These are phyloP conservation scores for Sinelater perroti DNA, from an alignment of 2,888 invertebrate genomes.

Conservation along the genomic window DNA sequence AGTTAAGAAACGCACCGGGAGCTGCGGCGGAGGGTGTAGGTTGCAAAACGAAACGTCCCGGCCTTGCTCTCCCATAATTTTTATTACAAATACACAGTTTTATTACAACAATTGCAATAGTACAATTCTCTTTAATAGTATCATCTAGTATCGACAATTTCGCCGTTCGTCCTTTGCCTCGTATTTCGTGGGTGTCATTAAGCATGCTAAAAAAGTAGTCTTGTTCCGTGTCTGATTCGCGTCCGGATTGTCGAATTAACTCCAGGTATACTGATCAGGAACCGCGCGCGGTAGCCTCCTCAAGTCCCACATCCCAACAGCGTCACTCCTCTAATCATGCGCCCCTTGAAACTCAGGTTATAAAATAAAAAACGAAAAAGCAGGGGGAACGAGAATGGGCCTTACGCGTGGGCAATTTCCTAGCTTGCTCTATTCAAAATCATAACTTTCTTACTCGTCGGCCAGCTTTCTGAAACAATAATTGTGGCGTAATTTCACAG, in stretches of 20 bases:
- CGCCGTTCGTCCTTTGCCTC: slow-evolving; percentile 32
- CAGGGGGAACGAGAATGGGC: no score
- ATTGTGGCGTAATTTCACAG: no score
- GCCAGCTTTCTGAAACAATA: no score
- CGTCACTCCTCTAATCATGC: slow-evolving; percentile 17
- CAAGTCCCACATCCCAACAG: no score
- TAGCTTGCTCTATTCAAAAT: background rate
- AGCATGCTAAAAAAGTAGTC: slow-evolving; percentile 34
- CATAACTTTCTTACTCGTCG: no score
- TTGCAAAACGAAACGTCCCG: slow-evolving; percentile 3
- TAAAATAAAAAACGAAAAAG: slow-evolving; percentile 18
- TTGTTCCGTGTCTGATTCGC: slow-evolving; percentile 36
- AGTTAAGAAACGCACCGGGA: background rate
- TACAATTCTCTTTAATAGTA: slow-evolving; percentile 40
- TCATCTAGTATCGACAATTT: slow-evolving; percentile 41
- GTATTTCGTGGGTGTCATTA: slow-evolving; percentile 21
- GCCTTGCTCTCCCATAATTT: slow-evolving; percentile 19
- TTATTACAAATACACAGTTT: slow-evolving; percentile 51
- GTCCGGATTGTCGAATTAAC: slow-evolving; percentile 44
- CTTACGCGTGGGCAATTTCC: slow-evolving; percentile 14
- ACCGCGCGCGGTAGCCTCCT: no score
- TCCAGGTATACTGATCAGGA: slow-evolving; percentile 33
- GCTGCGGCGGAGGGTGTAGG: background rate
- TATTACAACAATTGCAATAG: slow-evolving; percentile 48
- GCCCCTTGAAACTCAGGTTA: slow-evolving; percentile 19